Evolutionary conservation across 2,797 vertebrate species (phyloP).

Genomic region (Lepilemur ruficaudatus): DNA sequence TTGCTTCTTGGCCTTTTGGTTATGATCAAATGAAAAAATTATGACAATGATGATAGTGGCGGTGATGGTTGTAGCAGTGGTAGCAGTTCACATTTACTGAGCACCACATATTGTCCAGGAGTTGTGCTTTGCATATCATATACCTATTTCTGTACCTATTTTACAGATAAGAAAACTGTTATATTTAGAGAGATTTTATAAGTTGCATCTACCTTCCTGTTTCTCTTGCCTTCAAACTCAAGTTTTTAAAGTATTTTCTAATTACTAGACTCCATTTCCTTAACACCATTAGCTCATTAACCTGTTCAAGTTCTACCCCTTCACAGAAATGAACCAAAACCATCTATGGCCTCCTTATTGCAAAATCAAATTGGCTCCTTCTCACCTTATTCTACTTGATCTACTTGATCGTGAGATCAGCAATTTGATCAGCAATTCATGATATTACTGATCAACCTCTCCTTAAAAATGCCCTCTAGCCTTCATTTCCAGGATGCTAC

Average conservation of each 20-base stretch:
- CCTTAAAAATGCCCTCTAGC: background rate
- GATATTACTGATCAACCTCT: background rate
- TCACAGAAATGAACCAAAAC: background rate
- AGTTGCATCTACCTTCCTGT: background rate
- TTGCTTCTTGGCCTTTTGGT: background rate
- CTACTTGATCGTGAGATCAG: no score
- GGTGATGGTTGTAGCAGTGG: no score
- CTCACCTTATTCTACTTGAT: background rate
- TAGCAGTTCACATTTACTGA: background rate
- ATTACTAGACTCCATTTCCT: background rate
- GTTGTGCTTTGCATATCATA: background rate
- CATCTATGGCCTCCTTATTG: background rate
- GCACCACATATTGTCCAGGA: background rate
- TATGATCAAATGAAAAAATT: background rate
- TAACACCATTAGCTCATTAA: background rate
- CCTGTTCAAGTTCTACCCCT: background rate
- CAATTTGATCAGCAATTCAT: no score
- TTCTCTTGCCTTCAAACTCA: background rate
- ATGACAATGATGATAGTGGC: background rate
- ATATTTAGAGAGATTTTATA: background rate
- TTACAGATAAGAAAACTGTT: background rate
- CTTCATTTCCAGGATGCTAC: background rate
- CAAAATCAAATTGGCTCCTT: background rate
- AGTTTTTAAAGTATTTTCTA: slow-evolving; percentile 3
- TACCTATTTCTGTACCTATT: background rate